Conservation (phyloP, 1,140 invertebrate genomes). For the Eueides isabella region DNA sequence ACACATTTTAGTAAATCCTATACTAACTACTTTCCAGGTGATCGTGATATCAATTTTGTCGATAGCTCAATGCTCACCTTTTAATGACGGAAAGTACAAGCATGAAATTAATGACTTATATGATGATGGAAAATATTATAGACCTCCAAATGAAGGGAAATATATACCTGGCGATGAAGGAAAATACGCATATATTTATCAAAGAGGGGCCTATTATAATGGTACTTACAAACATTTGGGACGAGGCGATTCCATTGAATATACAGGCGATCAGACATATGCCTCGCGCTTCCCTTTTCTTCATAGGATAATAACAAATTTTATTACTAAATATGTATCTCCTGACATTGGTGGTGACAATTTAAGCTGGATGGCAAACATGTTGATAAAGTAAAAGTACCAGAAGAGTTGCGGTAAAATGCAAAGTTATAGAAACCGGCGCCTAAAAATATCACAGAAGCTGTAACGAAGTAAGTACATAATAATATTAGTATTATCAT, state of each 20-base stretch:
- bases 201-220: slow-evolving; percentile 67
- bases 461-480: slow-evolving; percentile 64
- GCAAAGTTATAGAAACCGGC: slow-evolving; percentile 53
- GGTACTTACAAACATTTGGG: slow-evolving; percentile 78
- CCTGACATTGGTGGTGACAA: slow-evolving; percentile 59
- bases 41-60: slow-evolving; percentile 52
- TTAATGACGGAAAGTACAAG: slow-evolving; percentile 69
- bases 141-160: slow-evolving; percentile 72
- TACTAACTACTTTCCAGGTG: slow-evolving; percentile 47
- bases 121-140: slow-evolving; percentile 71
- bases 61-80: slow-evolving; percentile 55
- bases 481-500: slow-evolving; percentile 49
- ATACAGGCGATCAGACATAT: slow-evolving; percentile 61
- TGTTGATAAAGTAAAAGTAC: slow-evolving; percentile 50
- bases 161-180: slow-evolving; percentile 82
- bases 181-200: slow-evolving; percentile 77
- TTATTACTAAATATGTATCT: slow-evolving; percentile 63
- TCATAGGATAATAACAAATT: slow-evolving; percentile 58
- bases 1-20: too few relatives aligned
- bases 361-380: slow-evolving; percentile 49
- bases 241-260: slow-evolving; percentile 54
- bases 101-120: slow-evolving; percentile 54
- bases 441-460: slow-evolving; percentile 50
- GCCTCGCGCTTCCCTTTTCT: slow-evolving; percentile 66
- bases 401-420: slow-evolving; percentile 61